phyloP scores from a whole-genome alignment of 2,797 vertebrate genomes.

The Microctenopoma stevenorrisi region DNA sequence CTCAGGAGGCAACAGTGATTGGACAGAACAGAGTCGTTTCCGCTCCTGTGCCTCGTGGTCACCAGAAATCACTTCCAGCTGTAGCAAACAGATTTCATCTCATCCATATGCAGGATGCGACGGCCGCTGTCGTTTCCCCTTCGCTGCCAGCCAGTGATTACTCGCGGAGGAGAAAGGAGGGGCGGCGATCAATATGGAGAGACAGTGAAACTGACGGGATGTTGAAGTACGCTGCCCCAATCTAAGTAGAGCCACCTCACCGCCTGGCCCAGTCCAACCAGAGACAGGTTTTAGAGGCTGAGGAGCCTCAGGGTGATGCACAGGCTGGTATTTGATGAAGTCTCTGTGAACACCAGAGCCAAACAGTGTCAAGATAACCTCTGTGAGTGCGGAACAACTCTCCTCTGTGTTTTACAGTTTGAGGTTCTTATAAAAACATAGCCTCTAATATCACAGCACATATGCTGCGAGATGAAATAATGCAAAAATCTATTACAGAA shows the following conservation, averaged over 20 bases:
- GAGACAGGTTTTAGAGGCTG: slow-evolving; percentile 35
- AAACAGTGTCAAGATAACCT: slow-evolving; percentile 1
- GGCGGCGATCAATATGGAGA: slow-evolving; percentile 67
- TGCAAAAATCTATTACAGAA: no score
- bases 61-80: slow-evolving; percentile 58
- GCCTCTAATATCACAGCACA: neutral
- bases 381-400: neutral
- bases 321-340: slow-evolving; percentile 36
- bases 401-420: neutral
- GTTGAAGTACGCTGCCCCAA: slow-evolving; percentile 43
- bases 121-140: slow-evolving; percentile 48
- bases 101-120: slow-evolving; percentile 67
- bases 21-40: slow-evolving; percentile 68
- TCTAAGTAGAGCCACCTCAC: slow-evolving; percentile 55
- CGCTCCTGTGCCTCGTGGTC: slow-evolving; percentile 43
- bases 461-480: neutral
- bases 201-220: slow-evolving; percentile 62
- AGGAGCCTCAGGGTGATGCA: neutral
- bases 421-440: neutral
- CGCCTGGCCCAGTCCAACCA: slow-evolving; percentile 39
- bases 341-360: slow-evolving; percentile 19
- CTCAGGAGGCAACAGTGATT: slow-evolving; percentile 52
- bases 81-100: slow-evolving; percentile 71
- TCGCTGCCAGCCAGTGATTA: slow-evolving; percentile 68
- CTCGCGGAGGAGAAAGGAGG: slow-evolving; percentile 39